These are phyloP conservation scores for Enteromius radiatus DNA, from an alignment of 2,797 vertebrate species.

Conservation along the genomic window DNA sequence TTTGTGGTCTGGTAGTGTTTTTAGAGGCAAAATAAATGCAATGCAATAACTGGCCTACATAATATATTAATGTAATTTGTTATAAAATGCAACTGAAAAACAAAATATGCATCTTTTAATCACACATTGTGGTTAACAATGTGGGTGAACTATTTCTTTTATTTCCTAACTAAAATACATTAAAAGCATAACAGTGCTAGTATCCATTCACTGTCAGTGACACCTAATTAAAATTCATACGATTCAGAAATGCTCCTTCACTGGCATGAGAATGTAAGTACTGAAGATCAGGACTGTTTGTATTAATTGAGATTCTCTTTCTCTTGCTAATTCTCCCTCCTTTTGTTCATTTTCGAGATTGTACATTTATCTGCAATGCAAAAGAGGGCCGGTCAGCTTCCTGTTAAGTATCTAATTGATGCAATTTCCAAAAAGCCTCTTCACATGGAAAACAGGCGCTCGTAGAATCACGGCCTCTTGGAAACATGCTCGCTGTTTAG, in stretches of 20 bases:
- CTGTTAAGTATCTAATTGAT: slow-evolving; percentile 84
- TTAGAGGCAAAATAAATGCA: background rate
- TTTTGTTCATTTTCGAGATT: slow-evolving; percentile 64
- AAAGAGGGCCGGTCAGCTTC: slow-evolving; percentile 77
- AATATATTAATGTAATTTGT: background rate
- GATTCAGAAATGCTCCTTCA: slow-evolving; percentile 63
- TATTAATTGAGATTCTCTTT: slow-evolving; percentile 74
- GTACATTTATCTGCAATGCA: slow-evolving; percentile 83
- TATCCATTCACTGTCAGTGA: slow-evolving; percentile 65
- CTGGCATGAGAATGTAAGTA: slow-evolving; percentile 65
- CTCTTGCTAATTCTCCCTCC: slow-evolving; percentile 54
- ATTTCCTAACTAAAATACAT: slow-evolving; percentile 51
- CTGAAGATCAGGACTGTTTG: slow-evolving; percentile 72
- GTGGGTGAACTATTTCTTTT: slow-evolving; percentile 31
- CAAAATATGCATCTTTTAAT: background rate
- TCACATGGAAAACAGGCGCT: slow-evolving; percentile 79
- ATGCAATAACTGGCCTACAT: background rate
- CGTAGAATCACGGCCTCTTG: slow-evolving; percentile 70
- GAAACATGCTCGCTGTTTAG: slow-evolving; percentile 81
- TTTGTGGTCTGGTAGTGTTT: background rate
- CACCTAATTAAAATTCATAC: slow-evolving; percentile 69
- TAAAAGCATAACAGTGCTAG: slow-evolving; percentile 60
- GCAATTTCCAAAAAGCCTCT: slow-evolving; percentile 84
- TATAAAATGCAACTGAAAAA: background rate
- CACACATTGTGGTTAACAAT: background rate